Percentiles rank a stretch among this genome's conserved stretches.
Conservation (phyloP, 2,888 invertebrate species). For the Venustoraphidia nigricollis region DNA sequence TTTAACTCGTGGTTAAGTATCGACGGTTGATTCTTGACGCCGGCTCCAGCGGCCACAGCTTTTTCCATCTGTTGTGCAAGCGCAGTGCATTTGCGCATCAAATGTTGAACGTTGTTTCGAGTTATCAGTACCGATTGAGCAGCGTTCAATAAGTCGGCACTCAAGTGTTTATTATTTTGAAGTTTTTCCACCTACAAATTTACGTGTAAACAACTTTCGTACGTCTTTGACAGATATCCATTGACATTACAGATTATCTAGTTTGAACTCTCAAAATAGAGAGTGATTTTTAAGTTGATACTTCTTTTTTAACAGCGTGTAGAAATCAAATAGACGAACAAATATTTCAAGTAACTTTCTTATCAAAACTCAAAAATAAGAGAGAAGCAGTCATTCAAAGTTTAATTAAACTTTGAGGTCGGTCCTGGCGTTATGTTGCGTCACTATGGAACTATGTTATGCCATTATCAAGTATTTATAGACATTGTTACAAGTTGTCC, state of each 20-base stretch:
- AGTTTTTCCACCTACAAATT: slow-evolving; percentile 46
- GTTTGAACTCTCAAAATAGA: no score
- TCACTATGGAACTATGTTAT: no score
- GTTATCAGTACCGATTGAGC: slow-evolving; percentile 60
- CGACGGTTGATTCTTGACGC: slow-evolving; percentile 59
- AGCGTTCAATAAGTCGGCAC: slow-evolving; percentile 64
- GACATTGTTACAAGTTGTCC: no score
- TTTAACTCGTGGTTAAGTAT: slow-evolving; percentile 50
- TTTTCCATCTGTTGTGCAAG: slow-evolving; percentile 65
- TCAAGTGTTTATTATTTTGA: slow-evolving; percentile 49
- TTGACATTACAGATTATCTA: slow-evolving; percentile 1
- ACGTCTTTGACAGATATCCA: not conserved
- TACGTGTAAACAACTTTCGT: not conserved
- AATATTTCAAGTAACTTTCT: no score
- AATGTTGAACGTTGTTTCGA: slow-evolving; percentile 55
- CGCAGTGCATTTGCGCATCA: slow-evolving; percentile 76
- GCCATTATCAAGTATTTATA: no score
- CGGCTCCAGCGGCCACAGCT: slow-evolving; percentile 61
- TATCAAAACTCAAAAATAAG: no score
- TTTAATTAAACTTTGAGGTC: no score
- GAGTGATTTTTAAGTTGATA: no score
- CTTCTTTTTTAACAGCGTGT: no score
- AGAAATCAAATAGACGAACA: no score
- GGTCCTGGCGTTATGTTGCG: no score
- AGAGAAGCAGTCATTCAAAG: no score